These are phyloP conservation scores for Salminus brasiliensis DNA, from an alignment of 2,113 vertebrate genomes.

Conservation along the genomic window DNA sequence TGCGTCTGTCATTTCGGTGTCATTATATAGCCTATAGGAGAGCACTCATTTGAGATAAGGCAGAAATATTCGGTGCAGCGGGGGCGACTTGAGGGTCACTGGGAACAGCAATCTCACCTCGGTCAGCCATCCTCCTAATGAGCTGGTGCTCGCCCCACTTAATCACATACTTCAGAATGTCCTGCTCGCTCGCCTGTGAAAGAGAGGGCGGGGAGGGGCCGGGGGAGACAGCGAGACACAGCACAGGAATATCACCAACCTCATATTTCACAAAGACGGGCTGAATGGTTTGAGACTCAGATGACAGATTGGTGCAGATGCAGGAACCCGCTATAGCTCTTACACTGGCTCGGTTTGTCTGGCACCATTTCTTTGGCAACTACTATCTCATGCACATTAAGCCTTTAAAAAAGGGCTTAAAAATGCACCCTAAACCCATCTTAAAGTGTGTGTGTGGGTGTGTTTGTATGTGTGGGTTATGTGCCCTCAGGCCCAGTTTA, in stretches of 20 bases:
- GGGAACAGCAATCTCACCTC: slow-evolving; percentile 81
- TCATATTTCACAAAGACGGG: slow-evolving; percentile 29
- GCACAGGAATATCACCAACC: slow-evolving; percentile 26
- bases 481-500: background rate
- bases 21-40: background rate
- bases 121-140: slow-evolving; percentile 99
- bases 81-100: slow-evolving; percentile 2
- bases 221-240: slow-evolving; percentile 55
- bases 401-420: too few relatives aligned
- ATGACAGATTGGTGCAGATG: slow-evolving; percentile 13
- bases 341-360: background rate
- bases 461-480: background rate
- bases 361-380: background rate
- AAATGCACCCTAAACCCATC: background rate
- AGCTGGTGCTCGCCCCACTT: slow-evolving; percentile 99
- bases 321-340: background rate
- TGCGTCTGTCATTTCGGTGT: background rate
- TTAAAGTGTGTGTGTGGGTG: background rate
- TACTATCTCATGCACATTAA: too few relatives aligned
- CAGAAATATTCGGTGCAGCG: slow-evolving; percentile 13
- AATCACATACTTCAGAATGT: slow-evolving; percentile 97
- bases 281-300: slow-evolving; percentile 14
- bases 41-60: background rate
- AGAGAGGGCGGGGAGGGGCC: slow-evolving; percentile 20
- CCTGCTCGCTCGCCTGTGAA: slow-evolving; percentile 95